Evolutionary conservation across 2,888 invertebrate genomes (phyloP).

Genomic region (Drosophila rubida): DNA sequence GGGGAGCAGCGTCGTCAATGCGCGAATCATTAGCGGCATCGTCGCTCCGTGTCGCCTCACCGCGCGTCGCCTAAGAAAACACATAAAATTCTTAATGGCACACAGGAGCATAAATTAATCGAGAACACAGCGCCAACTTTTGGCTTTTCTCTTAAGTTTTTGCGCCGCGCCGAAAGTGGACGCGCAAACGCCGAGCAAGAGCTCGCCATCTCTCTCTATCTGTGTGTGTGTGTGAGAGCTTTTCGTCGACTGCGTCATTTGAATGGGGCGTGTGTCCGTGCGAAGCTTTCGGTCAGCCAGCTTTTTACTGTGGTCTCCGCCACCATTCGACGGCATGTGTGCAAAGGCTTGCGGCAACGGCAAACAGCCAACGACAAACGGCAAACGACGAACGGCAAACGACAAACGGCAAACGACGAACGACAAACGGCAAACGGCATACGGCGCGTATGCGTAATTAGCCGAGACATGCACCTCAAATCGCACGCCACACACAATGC

Average conservation of each 20-base stretch:
- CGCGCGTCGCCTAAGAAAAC: neutral
- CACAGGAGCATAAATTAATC: conserved; percentile 34
- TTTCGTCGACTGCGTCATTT: conserved; percentile 25
- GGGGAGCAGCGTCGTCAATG: neutral
- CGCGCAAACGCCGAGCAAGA: conserved; percentile 21
- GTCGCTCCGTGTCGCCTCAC: neutral
- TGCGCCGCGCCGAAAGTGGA: neutral
- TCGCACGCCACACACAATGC: conserved; percentile 1
- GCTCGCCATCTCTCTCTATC: neutral
- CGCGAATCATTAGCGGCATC: conserved; percentile 14
- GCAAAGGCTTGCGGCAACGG: neutral
- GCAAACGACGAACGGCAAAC: neutral
- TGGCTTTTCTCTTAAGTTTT: conserved; percentile 3
- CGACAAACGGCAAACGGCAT: neutral
- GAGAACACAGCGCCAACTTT: neutral
- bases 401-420: neutral
- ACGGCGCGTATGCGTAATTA: conserved; percentile 27
- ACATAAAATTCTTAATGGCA: conserved; percentile 17
- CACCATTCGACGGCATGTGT: neutral
- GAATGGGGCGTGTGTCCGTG: conserved; percentile 4
- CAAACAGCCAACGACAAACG: too few relatives aligned
- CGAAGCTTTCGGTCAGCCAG: conserved; percentile 36
- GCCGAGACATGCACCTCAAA: conserved; percentile 49
- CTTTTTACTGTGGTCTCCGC: conserved; percentile 21
- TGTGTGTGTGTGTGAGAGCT: conserved; percentile 19